Evolutionary conservation across 2,113 vertebrate genomes (phyloP), one percentile per base, ranked within the genome.

Genomic region (Mustelus asterias): DNA sequence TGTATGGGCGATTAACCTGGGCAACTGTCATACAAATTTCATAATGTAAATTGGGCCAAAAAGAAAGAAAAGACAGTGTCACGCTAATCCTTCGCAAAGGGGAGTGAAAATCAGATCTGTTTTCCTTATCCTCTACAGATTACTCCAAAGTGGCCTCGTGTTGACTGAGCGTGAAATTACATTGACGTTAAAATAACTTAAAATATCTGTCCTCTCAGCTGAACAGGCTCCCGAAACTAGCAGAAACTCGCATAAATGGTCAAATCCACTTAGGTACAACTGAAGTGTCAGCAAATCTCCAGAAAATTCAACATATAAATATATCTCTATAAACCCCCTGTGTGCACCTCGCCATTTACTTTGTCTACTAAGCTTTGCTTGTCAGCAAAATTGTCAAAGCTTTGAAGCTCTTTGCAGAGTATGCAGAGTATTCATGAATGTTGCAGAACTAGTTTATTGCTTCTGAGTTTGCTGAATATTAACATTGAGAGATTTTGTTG

Each of bases 121-220:
- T 94, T 94, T 44, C n/a, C 67, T 93, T 70, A 94, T 44, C 44
- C 93, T 67, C 93, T 26, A 48, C 67, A 44, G 63, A 26, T 94
- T 67, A 48, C 24, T 9, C 65, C 37, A 94, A 69, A 70, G 33
- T 94, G 88, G 58, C 54, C 58, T 90, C 26, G 13, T 90, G 67
- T 70, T 70, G 93, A 70, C 65, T 70, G 20, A 94, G 67, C 37
- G 13, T 94, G 93, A 70, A 94, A 94, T 94, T 94, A 94, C 93
- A 94, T 48, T 70, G 60, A 41, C 93, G 44, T 94, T 94, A 70
- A 72, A 70, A 44, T 94, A 94, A 70, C 93, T 70, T 44, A 44
- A 60, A 48, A 94, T 70, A 94, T 26, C 67, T 72, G n/a, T 70
- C 37, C 8, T 94, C 65, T 94, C 93, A 70, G 93, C 67, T 72